Percentiles rank a stretch among this genome's conserved stretches.
Conservation (phyloP, 2,113 vertebrate species). For the Eurystomus gularis region DNA sequence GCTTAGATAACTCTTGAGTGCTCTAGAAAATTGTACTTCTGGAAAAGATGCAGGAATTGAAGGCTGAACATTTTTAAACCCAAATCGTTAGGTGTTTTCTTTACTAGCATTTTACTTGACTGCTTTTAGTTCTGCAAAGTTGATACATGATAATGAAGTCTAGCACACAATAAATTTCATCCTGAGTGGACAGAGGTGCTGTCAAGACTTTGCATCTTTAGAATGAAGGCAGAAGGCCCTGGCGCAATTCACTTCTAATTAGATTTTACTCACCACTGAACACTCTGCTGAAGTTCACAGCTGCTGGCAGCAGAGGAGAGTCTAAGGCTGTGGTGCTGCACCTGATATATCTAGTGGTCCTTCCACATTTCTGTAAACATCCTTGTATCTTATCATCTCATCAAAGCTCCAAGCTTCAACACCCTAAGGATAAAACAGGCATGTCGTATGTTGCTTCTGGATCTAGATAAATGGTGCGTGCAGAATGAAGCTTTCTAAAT, state of each 20-base stretch:
- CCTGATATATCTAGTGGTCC: neutral
- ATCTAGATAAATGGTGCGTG: neutral
- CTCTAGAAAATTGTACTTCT: neutral
- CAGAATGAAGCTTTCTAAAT: neutral
- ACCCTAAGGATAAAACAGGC: neutral
- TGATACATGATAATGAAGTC: neutral
- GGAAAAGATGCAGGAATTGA: neutral
- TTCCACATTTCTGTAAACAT: constrained; percentile 7
- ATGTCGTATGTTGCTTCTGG: neutral
- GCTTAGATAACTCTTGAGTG: neutral
- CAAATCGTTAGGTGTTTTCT: neutral
- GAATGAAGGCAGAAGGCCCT: constrained; percentile 32
- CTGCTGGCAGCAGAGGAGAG: constrained; percentile 29
- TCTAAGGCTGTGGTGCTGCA: neutral
- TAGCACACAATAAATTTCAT: constrained; percentile 43
- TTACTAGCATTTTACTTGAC: constrained; percentile 1
- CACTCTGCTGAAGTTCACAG: constrained; percentile 16
- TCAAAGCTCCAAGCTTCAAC: constrained; percentile 1
- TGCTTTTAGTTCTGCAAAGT: neutral
- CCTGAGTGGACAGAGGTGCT: constrained; percentile 41
- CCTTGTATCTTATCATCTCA: neutral
- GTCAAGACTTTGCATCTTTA: constrained; percentile 36
- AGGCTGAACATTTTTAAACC: constrained; percentile 30
- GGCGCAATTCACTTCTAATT: constrained; percentile 67
- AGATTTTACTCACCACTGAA: constrained; percentile 64